phyloP scores from a whole-genome alignment of 2,113 vertebrate species.

The Etheostoma cragini region DNA sequence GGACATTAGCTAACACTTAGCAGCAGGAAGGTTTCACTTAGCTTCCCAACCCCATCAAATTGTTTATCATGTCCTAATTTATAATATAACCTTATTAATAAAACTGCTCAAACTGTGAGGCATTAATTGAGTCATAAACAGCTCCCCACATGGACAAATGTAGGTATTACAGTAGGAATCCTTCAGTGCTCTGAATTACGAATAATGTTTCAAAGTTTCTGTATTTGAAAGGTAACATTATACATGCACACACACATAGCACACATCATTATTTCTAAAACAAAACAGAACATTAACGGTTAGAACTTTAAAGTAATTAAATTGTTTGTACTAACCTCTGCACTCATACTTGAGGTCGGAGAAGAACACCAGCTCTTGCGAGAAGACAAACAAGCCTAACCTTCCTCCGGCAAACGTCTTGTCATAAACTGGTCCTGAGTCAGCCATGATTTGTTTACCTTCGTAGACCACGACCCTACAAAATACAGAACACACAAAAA shows the following conservation, averaged over 20 bases:
- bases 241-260: background rate
- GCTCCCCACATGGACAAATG: background rate
- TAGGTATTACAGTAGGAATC: background rate
- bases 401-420: slow-evolving; percentile 94
- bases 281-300: background rate
- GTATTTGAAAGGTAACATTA: background rate
- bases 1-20: background rate
- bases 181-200: background rate
- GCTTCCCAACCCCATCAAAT: background rate
- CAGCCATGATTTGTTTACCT: slow-evolving; percentile 98
- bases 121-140: background rate
- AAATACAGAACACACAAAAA: slow-evolving; percentile 23
- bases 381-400: slow-evolving; percentile 98
- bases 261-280: background rate
- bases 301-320: background rate
- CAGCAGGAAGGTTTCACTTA: background rate
- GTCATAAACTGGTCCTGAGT: slow-evolving; percentile 96
- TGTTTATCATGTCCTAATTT: background rate
- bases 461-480: slow-evolving; percentile 95
- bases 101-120: background rate
- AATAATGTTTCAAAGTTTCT: background rate
- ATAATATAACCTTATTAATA: background rate
- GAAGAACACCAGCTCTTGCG: slow-evolving; percentile 98
- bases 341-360: slow-evolving; percentile 99
- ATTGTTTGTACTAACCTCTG: slow-evolving; percentile 88